phyloP scores from a whole-genome alignment of 2,797 vertebrate genomes.

The Epinephelus coioides region DNA sequence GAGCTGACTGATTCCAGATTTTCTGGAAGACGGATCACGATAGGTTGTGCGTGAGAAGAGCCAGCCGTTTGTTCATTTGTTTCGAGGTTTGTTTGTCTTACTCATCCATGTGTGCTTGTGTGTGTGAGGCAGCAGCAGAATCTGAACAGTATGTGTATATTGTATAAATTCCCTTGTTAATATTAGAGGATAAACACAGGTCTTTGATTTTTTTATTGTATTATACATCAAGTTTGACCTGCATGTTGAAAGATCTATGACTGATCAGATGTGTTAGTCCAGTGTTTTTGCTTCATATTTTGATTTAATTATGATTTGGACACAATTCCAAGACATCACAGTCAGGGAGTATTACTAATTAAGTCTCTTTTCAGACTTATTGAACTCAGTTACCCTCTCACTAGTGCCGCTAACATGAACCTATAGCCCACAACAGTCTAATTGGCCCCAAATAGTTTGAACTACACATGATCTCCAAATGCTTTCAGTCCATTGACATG shows the following conservation, averaged over 20 bases:
- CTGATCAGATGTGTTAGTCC: background rate
- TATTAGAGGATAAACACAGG: conserved; percentile 44
- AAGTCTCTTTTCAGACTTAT: background rate
- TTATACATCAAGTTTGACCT: conserved; percentile 5
- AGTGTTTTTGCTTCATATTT: background rate
- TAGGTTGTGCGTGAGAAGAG: conserved; percentile 83
- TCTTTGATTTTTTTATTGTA: conserved; percentile 29
- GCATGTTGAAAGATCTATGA: background rate
- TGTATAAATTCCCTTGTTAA: conserved; percentile 45
- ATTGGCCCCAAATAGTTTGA: conserved; percentile 41
- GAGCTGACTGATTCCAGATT: conserved; percentile 82
- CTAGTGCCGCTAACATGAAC: conserved; percentile 1
- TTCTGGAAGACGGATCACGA: conserved; percentile 63
- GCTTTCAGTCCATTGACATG: conserved; percentile 42
- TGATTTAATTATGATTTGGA: background rate
- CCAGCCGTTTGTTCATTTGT: conserved; percentile 70
- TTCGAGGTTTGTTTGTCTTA: conserved; percentile 80
- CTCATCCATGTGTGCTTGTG: conserved; percentile 75
- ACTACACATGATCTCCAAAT: conserved; percentile 50
- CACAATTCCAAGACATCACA: background rate
- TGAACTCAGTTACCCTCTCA: conserved; percentile 7
- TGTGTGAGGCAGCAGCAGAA: conserved; percentile 63
- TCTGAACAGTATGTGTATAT: conserved; percentile 65
- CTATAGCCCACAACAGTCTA: conserved; percentile 31
- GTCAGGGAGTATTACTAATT: background rate